Evolutionary conservation across 2,113 vertebrate genomes (phyloP).

Genomic region (Morphnarchus princeps): DNA sequence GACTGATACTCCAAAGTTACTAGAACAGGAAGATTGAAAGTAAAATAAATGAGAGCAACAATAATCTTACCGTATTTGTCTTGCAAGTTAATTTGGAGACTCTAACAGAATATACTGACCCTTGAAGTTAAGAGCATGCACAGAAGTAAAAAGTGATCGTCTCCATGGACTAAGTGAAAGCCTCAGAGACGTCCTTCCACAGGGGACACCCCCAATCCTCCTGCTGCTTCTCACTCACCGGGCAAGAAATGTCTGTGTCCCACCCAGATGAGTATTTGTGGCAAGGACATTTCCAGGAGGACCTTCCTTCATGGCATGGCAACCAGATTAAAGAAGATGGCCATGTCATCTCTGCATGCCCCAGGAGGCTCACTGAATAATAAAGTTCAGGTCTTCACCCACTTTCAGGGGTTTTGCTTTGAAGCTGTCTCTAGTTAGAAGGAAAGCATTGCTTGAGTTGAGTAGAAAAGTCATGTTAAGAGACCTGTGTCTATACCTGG

Average conservation of each 20-base stretch:
- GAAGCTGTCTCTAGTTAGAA: not conserved
- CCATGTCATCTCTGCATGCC: not conserved
- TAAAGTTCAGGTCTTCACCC: not conserved
- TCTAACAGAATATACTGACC: not conserved
- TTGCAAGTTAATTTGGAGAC: not conserved
- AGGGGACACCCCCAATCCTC: fast-evolving
- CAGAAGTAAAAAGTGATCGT: not conserved
- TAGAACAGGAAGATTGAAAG: not conserved
- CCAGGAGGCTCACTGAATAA: not conserved
- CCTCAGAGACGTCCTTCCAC: not conserved
- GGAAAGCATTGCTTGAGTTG: not conserved
- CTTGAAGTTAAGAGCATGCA: not conserved
- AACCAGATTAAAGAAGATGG: not conserved
- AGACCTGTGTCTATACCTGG: fast-evolving
- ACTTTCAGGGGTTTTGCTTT: not conserved
- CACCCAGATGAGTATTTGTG: not conserved
- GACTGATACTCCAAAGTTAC: not conserved
- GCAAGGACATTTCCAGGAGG: not conserved
- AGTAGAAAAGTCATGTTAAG: not conserved
- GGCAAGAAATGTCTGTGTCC: not conserved
- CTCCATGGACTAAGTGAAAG: not conserved
- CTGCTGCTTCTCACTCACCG: not conserved
- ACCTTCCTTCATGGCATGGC: not conserved
- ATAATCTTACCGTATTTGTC: not conserved
- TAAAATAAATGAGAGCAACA: not conserved